Conservation (phyloP, 2,113 vertebrate species). For the Rhynchomys soricoides region DNA sequence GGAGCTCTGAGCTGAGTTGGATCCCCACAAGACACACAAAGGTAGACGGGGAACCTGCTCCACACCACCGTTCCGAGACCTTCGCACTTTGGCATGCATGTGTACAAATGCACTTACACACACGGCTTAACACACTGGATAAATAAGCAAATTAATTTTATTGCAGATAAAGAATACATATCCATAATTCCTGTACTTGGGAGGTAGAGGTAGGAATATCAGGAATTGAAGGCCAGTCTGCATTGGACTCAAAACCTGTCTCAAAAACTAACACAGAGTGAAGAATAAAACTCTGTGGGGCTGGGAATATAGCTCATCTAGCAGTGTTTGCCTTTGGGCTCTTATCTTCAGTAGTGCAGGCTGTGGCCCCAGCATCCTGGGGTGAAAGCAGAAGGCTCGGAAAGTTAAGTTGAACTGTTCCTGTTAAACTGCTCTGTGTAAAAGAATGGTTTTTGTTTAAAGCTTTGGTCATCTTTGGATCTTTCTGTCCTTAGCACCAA, state of each 20-base stretch:
- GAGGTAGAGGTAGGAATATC: neutral
- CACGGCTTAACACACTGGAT: neutral
- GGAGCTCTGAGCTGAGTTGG: neutral
- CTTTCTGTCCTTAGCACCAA: conserved; percentile 90
- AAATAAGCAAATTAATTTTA: neutral
- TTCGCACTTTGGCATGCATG: neutral
- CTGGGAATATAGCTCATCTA: neutral
- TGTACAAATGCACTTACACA: neutral
- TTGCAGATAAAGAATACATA: neutral
- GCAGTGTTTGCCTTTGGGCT: neutral
- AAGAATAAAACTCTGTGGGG: neutral
- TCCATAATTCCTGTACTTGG: neutral
- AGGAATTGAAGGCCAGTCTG: neutral
- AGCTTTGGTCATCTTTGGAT: conserved; percentile 60
- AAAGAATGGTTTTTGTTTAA: conserved; percentile 31
- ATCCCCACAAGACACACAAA: neutral
- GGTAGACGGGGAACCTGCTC: neutral
- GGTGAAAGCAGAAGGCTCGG: neutral
- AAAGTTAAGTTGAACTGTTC: neutral
- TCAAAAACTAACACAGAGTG: neutral
- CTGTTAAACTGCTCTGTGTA: neutral
- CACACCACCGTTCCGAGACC: neutral
- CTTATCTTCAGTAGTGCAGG: neutral
- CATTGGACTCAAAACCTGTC: neutral
- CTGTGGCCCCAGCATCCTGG: neutral